Evolutionary conservation across 2,797 vertebrate genomes (phyloP).

Genomic region (Ctenopoma multispine): DNA sequence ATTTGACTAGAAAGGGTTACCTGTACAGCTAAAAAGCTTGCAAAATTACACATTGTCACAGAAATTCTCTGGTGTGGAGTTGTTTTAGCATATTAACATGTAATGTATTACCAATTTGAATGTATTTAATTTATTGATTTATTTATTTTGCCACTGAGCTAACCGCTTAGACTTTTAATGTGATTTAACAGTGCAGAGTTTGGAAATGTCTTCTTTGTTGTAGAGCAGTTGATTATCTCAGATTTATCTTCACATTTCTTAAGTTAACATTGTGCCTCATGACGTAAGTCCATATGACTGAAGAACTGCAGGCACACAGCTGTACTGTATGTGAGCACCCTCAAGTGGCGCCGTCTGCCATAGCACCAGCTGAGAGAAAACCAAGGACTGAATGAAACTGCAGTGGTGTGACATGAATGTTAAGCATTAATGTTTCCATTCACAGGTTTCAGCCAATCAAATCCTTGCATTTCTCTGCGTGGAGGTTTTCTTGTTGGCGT

Average conservation of each 20-base stretch:
- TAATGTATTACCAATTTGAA: conserved; percentile 72
- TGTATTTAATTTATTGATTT: conserved; percentile 73
- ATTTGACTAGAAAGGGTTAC: conserved; percentile 40
- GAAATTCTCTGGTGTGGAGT: conserved; percentile 23
- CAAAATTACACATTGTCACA: conserved; percentile 45
- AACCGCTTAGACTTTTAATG: conserved; percentile 12
- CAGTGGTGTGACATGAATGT: conserved; percentile 77
- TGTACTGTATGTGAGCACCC: conserved; percentile 45
- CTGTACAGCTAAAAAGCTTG: conserved; percentile 44
- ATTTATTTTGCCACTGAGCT: conserved; percentile 47
- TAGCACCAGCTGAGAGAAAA: conserved; percentile 14
- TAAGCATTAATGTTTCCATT: conserved; percentile 71
- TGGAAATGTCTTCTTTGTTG: not conserved
- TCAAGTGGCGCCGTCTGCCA: conserved; percentile 58
- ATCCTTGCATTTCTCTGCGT: conserved; percentile 48
- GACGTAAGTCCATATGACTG: conserved; percentile 21
- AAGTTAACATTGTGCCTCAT: conserved; percentile 71
- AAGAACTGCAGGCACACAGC: conserved; percentile 10
- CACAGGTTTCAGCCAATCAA: conserved; percentile 74
- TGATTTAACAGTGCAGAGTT: conserved; percentile 10
- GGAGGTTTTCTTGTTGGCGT: conserved; percentile 41
- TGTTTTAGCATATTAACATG: conserved; percentile 42
- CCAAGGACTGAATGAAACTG: conserved; percentile 72
- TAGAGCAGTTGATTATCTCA: conserved; percentile 25
- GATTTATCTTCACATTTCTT: conserved; percentile 32